Percentiles rank a stretch among this genome's conserved stretches.
Evolutionary conservation across 2,888 invertebrate species (phyloP).

Genomic region (Serripes groenlandicus): DNA sequence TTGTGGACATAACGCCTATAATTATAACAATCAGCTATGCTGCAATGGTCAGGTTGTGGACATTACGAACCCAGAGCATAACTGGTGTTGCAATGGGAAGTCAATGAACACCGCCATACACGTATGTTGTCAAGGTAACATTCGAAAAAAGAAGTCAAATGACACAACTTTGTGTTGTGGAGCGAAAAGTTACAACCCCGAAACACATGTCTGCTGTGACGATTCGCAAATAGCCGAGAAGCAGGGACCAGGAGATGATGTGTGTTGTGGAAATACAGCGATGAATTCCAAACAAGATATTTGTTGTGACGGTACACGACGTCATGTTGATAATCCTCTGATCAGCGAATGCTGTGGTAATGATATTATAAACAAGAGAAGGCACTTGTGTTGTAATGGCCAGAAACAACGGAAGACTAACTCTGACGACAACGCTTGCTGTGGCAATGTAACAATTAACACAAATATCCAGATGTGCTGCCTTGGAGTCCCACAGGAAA

Average conservation of each 20-base stretch:
- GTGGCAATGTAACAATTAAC: slow-evolving; percentile 53
- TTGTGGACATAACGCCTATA: slow-evolving; percentile 44
- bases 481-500: slow-evolving; percentile 40
- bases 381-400: slow-evolving; percentile 48
- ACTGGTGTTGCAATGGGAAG: slow-evolving; percentile 57
- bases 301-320: slow-evolving; percentile 41
- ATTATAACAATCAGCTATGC: slow-evolving; percentile 36
- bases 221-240: slow-evolving; percentile 27
- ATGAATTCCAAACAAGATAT: slow-evolving; percentile 35
- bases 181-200: slow-evolving; percentile 38
- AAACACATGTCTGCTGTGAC: slow-evolving; percentile 51
- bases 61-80: slow-evolving; percentile 38
- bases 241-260: slow-evolving; percentile 42
- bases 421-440: slow-evolving; percentile 53
- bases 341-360: slow-evolving; percentile 42
- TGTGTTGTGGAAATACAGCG: slow-evolving; percentile 53
- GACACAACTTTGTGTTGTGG: slow-evolving; percentile 58
- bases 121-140: slow-evolving; percentile 51
- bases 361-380: slow-evolving; percentile 33
- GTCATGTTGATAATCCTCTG: not conserved
- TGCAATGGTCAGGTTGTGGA: slow-evolving; percentile 31
- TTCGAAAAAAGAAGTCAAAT: slow-evolving; percentile 41
- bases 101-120: slow-evolving; percentile 48
- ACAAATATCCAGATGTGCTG: slow-evolving; percentile 53
- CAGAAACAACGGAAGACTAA: slow-evolving; percentile 35